Evolutionary conservation across 2,888 invertebrate species (phyloP).

Genomic region (Caenorhabditis imperialis): DNA sequence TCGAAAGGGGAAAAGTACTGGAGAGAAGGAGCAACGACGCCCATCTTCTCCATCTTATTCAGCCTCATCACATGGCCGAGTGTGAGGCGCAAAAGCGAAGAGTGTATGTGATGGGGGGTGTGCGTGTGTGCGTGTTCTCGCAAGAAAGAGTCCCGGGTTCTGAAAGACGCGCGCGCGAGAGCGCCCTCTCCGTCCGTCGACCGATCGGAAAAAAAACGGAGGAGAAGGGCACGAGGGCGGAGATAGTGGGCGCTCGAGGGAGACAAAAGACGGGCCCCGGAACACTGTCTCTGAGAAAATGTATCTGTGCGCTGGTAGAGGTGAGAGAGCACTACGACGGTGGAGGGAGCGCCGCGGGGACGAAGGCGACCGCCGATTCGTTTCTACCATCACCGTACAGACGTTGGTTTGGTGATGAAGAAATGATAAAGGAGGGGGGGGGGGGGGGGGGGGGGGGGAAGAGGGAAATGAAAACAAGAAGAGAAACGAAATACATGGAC

Average conservation of each 20-base stretch:
- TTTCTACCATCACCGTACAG: conserved; percentile 5
- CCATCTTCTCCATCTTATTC: conserved; percentile 3
- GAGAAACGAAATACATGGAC: neutral
- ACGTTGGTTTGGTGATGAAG: too few relatives aligned
- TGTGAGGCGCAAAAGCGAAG: conserved; percentile 26
- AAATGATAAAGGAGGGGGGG: conserved; percentile 6
- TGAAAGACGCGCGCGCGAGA: conserved; percentile 42
- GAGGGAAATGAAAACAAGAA: neutral
- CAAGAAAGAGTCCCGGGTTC: conserved; percentile 45
- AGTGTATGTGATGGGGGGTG: conserved; percentile 45
- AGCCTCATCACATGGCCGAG: conserved; percentile 43
- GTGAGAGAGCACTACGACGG: conserved; percentile 5
- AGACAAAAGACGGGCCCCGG: neutral
- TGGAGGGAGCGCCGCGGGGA: neutral
- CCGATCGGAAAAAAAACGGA: conserved; percentile 17
- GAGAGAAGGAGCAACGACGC: too few relatives aligned
- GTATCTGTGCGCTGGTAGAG: conserved; percentile 2
- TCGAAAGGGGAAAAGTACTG: too few relatives aligned
- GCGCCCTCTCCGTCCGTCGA: conserved; percentile 17
- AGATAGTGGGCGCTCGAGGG: neutral
- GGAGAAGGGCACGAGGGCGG: conserved; percentile 9
- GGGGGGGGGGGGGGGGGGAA: conserved; percentile 3
- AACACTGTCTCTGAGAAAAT: conserved; percentile 26
- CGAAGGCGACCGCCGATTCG: too few relatives aligned
- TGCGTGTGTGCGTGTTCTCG: conserved; percentile 48